Percentiles rank a stretch among this genome's conserved stretches.
Evolutionary conservation across 1,140 invertebrate genomes (phyloP).

Genomic region (Brachystomella parvula): DNA sequence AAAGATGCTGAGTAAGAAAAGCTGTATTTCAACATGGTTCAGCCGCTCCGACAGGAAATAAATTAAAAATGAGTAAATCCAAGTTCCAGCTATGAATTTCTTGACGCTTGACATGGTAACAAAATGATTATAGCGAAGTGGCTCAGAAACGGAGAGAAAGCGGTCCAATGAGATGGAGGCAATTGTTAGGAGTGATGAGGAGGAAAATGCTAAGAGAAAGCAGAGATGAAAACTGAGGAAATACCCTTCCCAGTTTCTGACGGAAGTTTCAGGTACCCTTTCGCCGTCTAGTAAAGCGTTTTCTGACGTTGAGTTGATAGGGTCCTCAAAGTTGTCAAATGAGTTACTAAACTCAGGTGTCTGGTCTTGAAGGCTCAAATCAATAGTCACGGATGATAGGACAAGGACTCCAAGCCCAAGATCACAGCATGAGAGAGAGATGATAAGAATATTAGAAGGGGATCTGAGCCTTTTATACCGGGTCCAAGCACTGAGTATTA

Average conservation of each 20-base stretch:
- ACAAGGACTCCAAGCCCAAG: conserved; percentile 64
- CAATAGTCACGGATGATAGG: conserved; percentile 56
- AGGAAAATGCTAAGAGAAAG: conserved; percentile 54
- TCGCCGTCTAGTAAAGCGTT: not conserved
- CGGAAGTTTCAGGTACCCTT: not conserved
- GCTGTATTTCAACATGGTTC: not conserved
- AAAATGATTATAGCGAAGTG: conserved; percentile 47
- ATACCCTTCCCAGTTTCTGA: not conserved
- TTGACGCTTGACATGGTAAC: conserved; percentile 35
- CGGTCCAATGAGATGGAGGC: conserved; percentile 59
- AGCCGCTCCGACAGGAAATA: not conserved
- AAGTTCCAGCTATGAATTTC: conserved; percentile 36
- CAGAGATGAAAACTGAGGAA: conserved; percentile 54
- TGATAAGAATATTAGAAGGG: conserved; percentile 63
- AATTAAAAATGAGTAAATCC: conserved; percentile 29
- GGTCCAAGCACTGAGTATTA: conserved; percentile 53
- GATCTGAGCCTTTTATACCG: conserved; percentile 54
- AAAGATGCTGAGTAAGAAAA: conserved; percentile 24
- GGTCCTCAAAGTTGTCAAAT: not conserved
- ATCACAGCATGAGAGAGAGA: conserved; percentile 63
- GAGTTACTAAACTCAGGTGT: not conserved
- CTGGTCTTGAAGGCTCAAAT: not conserved
- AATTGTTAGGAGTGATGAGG: conserved; percentile 55
- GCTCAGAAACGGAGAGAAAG: conserved; percentile 55
- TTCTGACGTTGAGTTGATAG: not conserved